Conservation (phyloP, 2,113 vertebrate genomes). For the Gila orcuttii region DNA sequence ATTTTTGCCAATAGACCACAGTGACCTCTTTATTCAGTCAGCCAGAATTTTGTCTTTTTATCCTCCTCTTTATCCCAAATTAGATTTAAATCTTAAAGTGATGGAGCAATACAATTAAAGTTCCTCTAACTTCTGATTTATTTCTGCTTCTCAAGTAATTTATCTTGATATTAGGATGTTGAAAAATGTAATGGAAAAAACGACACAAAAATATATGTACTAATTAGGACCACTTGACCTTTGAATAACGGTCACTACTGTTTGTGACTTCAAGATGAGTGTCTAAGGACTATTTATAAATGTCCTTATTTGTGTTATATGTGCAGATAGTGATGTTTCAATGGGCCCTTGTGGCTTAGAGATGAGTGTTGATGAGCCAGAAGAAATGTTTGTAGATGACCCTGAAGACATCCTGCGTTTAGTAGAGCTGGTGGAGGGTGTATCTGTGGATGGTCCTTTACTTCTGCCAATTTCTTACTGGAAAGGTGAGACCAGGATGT, state of each 20-base stretch:
- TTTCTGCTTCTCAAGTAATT: not conserved
- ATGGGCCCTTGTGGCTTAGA: constrained; percentile 35
- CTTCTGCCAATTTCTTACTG: constrained; percentile 54
- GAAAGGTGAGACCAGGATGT: constrained; percentile 57
- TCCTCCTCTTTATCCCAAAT: not conserved
- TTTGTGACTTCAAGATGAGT: not conserved
- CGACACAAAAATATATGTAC: not conserved
- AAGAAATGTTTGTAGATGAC: constrained; percentile 67
- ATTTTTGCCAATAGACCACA: no score
- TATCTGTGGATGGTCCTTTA: constrained; percentile 58
- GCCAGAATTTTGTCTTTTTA: not conserved
- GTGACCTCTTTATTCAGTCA: not conserved
- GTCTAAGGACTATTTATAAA: not conserved
- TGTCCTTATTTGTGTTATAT: not conserved
- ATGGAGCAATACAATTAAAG: not conserved
- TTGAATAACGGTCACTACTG: not conserved
- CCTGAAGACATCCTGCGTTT: constrained; percentile 65
- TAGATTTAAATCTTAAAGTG: not conserved
- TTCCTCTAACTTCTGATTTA: not conserved
- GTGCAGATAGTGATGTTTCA: not conserved
- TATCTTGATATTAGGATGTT: not conserved
- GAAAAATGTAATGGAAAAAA: not conserved
- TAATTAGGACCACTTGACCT: not conserved
- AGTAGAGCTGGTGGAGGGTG: constrained; percentile 57
- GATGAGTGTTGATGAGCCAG: constrained; percentile 64